These are phyloP conservation scores for Canis aureus DNA, from an alignment of 2,113 vertebrate species.

Conservation along the genomic window DNA sequence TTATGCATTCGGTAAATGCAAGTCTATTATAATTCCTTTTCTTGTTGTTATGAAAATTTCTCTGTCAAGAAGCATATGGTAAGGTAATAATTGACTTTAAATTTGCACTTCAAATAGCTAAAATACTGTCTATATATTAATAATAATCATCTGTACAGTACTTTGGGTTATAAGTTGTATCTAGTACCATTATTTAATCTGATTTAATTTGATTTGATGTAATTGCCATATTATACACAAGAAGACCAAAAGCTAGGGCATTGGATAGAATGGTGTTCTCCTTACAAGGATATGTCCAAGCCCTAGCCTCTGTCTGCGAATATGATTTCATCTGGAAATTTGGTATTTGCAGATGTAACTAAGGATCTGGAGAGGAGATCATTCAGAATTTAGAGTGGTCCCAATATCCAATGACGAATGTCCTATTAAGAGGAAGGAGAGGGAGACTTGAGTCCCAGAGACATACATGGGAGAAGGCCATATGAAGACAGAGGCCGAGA, in stretches of 20 bases:
- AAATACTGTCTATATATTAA: slow-evolving; percentile 16
- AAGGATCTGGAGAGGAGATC: neutral
- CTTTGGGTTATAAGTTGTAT: neutral
- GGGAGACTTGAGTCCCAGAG: neutral
- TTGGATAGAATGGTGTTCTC: neutral
- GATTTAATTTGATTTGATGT: neutral
- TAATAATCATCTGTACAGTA: neutral
- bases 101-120: neutral
- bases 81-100: slow-evolving; percentile 34
- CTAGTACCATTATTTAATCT: neutral
- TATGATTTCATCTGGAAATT: neutral
- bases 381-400: neutral
- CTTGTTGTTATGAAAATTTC: neutral
- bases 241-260: neutral
- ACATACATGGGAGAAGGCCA: neutral
- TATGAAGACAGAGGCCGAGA: neutral
- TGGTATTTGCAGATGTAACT: neutral
- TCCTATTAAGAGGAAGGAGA: neutral
- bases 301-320: neutral
- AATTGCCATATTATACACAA: neutral
- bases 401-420: neutral
- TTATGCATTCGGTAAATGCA: neutral
- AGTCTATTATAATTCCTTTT: neutral
- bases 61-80: neutral
- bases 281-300: neutral